Base-by-base conservation (phyloP, 2,797 vertebrate genomes). In the Decapterus maruadsi region DNA sequence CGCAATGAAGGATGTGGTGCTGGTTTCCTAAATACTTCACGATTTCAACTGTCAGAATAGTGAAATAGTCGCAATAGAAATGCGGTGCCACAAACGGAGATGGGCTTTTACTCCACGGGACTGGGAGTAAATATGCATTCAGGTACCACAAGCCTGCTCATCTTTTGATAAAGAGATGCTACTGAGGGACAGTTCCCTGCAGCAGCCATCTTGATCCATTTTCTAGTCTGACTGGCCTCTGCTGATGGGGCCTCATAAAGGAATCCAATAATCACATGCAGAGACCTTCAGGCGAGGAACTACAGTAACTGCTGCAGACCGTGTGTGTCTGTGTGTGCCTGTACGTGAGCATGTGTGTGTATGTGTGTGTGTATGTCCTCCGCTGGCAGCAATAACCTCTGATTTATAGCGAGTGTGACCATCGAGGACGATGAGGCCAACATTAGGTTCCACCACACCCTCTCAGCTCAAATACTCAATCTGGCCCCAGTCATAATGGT, bases 241-340 rank as follows among this genome's bases (percentile, higher is more conserved):
- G 84, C 82, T 92, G 90, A 93, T 92, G 88, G 86, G 72, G 69
- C 87, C 87, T 87, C 87, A 92, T 92, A 89, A 92, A 89, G 85
- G 83, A 90, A 89, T 89, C 83, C 85, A 89, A 88, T 93, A 92
- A 93, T 93, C 89, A 92, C 91, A 91, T 88, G 90, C 85, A 86
- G 83, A 84, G 80, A 90, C 90, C 92, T 94, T 92, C 78, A 78
- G 90, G 90, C 89, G 82, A 84, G 69, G 57, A 83, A 83, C 68
- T 85, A 82, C 71, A 82, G 80, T 81, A 86, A 80, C 82, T 88
- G 89, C 77, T 80, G 81, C 60, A 59, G 79, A 79, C 55, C 50
- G n/a, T 54, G 38, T 29, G 22, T 38, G 60, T 55, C 51, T 50
- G 53, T 73, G 43, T 67, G 61, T 63, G 63, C 50, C 42, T 45